Evolutionary conservation across 2,888 invertebrate species (phyloP).

Genomic region (Urechis unicinctus): DNA sequence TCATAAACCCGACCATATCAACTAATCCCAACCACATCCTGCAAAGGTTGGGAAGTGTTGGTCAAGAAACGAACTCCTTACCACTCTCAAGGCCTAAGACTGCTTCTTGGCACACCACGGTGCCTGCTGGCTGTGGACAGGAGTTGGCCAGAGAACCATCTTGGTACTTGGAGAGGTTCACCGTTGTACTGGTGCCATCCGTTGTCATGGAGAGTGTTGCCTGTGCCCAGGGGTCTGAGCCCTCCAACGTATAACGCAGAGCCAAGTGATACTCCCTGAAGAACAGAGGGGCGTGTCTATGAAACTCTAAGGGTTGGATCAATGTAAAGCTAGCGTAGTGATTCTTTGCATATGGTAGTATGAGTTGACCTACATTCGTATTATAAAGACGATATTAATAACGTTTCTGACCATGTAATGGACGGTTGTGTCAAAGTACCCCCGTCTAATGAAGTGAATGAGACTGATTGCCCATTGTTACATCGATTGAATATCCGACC

Average conservation of each 20-base stretch:
- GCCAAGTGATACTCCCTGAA: constrained; percentile 16
- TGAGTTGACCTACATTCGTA: too few species aligned
- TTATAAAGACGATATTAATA: too few species aligned
- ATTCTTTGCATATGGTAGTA: too few species aligned
- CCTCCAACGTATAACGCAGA: constrained; percentile 18
- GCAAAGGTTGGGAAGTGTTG: too few species aligned
- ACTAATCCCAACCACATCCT: too few species aligned
- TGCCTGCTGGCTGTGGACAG: not conserved
- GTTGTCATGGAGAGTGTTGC: constrained; percentile 11
- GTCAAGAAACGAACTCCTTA: too few species aligned
- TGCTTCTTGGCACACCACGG: too few species aligned
- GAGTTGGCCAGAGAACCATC: not conserved
- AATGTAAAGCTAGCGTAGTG: too few species aligned
- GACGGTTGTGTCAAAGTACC: constrained; percentile 2
- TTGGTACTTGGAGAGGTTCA: constrained; percentile 7
- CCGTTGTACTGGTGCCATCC: not conserved
- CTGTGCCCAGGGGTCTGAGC: constrained; percentile 4
- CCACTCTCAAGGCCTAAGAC: too few species aligned
- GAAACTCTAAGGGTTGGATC: too few species aligned
- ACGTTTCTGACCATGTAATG: not conserved
- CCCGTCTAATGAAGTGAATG: not conserved
- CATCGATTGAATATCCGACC: constrained; percentile 13
- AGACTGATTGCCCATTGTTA: not conserved
- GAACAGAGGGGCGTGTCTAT: too few species aligned
- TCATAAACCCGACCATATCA: too few species aligned